Evolutionary conservation across 2,113 vertebrate species (phyloP).

Genomic region (Nannobrachium achirus): DNA sequence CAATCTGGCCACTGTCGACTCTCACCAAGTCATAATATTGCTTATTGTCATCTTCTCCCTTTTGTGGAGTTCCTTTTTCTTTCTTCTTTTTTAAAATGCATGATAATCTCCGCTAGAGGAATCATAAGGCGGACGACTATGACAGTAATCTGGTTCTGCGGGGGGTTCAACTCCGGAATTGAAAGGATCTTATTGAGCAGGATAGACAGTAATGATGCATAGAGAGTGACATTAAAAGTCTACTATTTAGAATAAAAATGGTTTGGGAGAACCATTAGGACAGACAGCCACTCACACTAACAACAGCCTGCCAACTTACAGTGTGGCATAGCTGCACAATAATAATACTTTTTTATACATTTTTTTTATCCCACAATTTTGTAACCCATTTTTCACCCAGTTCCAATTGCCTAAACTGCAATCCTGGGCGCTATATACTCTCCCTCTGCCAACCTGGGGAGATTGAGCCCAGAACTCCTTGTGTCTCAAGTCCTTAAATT

Average conservation of each 20-base stretch:
- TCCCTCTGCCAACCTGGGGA: too few relatives aligned
- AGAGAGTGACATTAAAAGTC: neutral
- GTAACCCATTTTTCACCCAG: too few relatives aligned
- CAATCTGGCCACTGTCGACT: too few relatives aligned
- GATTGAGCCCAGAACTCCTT: too few relatives aligned
- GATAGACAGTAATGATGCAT: conserved; percentile 7
- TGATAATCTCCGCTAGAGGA: conserved; percentile 30
- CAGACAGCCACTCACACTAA: conserved; percentile 10
- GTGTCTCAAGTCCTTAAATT: too few relatives aligned
- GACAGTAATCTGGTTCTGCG: conserved; percentile 10
- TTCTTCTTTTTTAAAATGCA: neutral
- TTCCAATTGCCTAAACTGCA: too few relatives aligned
- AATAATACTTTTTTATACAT: too few relatives aligned
- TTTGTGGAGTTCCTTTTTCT: too few relatives aligned
- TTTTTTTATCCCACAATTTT: too few relatives aligned
- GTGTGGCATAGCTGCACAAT: conserved; percentile 29
- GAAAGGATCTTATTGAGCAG: neutral
- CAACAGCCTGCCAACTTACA: neutral
- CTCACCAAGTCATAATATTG: too few relatives aligned
- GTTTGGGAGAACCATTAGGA: neutral
- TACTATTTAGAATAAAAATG: neutral
- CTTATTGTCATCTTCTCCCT: too few relatives aligned
- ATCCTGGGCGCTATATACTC: too few relatives aligned
- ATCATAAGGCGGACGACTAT: conserved; percentile 1
- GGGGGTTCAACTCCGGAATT: conserved; percentile 2